Conservation (phyloP, 2,113 vertebrate species). For the Raphicerus campestris region DNA sequence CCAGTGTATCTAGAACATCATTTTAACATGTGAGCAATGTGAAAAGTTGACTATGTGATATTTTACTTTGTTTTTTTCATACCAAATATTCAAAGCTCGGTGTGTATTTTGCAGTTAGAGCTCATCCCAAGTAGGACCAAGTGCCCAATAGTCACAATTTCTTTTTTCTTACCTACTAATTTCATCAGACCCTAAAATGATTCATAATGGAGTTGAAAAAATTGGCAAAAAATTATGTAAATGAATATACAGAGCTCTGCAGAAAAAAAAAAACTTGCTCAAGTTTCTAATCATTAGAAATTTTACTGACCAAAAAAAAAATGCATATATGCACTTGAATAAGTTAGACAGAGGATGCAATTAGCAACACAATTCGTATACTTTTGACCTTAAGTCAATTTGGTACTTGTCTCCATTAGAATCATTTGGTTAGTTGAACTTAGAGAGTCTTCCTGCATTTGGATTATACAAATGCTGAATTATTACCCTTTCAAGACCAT, state of each 20-base stretch:
- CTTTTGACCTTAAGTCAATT: background rate
- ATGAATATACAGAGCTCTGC: background rate
- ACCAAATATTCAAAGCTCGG: background rate
- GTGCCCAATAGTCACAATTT: background rate
- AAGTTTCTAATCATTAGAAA: conserved; percentile 16
- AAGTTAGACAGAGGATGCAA: background rate
- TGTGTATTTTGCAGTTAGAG: background rate
- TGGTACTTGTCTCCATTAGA: background rate
- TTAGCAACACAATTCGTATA: background rate
- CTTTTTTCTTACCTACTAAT: background rate
- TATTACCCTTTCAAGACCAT: conserved; percentile 18
- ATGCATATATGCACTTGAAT: background rate
- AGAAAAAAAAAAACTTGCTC: background rate
- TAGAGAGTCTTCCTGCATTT: background rate
- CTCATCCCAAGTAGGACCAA: background rate
- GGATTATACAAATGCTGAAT: conserved; percentile 28
- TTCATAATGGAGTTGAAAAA: background rate
- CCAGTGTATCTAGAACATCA: background rate
- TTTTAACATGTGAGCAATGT: background rate
- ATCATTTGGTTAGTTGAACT: background rate
- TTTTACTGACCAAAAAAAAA: background rate
- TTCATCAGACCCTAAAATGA: background rate
- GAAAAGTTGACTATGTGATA: background rate
- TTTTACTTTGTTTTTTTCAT: background rate
- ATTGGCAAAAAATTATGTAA: background rate